These are phyloP conservation scores for Callithrix jacchus DNA, from an alignment of 2,113 vertebrate genomes.

Conservation along the genomic window DNA sequence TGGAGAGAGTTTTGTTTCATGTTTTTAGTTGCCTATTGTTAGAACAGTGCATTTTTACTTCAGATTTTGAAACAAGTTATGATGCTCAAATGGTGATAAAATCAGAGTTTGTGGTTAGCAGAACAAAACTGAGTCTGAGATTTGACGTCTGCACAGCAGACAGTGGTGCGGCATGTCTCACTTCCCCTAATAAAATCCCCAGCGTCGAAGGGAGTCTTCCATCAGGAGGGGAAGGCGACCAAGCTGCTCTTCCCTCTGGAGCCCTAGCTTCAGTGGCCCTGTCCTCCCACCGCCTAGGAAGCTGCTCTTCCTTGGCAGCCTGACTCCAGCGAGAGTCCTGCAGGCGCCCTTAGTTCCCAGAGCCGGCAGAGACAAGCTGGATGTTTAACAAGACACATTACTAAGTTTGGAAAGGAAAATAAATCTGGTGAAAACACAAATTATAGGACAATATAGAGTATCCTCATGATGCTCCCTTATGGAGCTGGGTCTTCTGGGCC, in stretches of 20 bases:
- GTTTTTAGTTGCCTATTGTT: not conserved
- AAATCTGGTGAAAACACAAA: not conserved
- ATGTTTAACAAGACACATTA: not conserved
- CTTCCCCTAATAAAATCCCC: not conserved
- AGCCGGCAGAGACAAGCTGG: not conserved
- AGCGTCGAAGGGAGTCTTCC: not conserved
- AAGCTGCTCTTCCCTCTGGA: not conserved
- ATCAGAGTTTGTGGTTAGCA: not conserved
- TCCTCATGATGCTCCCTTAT: not conserved
- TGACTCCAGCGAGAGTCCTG: too few relatives aligned
- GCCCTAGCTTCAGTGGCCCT: not conserved
- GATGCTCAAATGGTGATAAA: not conserved
- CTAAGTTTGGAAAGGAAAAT: not conserved
- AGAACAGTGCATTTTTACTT: slow-evolving; percentile 7
- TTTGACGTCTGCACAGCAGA: not conserved
- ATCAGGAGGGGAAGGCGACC: not conserved
- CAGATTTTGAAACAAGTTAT: not conserved
- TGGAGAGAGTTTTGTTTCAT: not conserved
- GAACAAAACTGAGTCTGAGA: not conserved
- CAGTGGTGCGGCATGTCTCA: not conserved
- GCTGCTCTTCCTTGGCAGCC: not conserved
- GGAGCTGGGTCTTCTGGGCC: not conserved
- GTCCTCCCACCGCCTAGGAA: not conserved
- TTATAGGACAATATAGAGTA: not conserved
- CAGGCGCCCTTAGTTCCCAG: too few relatives aligned